These are phyloP conservation scores for Rostratula benghalensis DNA, from an alignment of 2,113 vertebrate species.

Conservation along the genomic window DNA sequence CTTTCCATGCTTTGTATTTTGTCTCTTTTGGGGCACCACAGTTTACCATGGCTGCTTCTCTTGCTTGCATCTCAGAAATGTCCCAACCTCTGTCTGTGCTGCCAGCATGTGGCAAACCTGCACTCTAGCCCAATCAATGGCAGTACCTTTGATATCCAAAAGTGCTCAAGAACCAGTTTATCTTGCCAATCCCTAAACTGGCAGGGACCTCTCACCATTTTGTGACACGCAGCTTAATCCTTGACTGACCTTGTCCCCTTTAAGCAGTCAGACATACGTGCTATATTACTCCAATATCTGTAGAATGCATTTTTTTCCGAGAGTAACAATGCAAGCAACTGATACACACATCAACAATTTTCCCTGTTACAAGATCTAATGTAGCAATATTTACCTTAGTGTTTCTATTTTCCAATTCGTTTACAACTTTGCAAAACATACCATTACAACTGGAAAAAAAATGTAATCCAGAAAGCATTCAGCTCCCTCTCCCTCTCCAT, in stretches of 20 bases:
- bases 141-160: background rate
- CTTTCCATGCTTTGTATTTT: background rate
- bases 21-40: background rate
- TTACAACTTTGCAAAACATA: background rate
- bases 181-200: background rate
- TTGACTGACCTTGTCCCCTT: background rate
- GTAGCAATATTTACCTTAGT: background rate
- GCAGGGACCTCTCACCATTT: background rate
- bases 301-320: background rate
- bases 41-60: background rate
- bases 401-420: background rate
- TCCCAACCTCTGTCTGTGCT: background rate
- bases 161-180: background rate
- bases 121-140: too few species aligned
- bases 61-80: background rate
- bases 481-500: background rate
- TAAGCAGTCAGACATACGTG: background rate
- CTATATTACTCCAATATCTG: background rate
- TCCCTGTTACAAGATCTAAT: background rate
- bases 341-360: background rate
- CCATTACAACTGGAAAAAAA: background rate
- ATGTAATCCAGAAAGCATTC: background rate
- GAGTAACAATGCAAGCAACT: background rate
- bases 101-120: background rate
- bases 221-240: background rate